Evolutionary conservation across 2,888 invertebrate species (phyloP).

Genomic region (Limenitis camilla): DNA sequence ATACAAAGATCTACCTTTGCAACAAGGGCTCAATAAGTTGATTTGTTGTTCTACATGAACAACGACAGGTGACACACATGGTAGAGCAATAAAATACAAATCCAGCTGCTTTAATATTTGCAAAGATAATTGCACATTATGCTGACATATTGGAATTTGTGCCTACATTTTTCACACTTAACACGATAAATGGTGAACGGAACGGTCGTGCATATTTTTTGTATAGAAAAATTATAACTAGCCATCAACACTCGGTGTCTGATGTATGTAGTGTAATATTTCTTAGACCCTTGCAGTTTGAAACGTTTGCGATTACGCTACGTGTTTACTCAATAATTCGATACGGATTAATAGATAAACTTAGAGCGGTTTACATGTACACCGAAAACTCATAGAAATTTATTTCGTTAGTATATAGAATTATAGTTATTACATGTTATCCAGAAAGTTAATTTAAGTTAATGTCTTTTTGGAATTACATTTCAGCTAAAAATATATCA

Average conservation of each 20-base stretch:
- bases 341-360: slow-evolving; percentile 37
- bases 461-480: too few species aligned
- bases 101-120: slow-evolving; percentile 6
- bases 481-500: too few species aligned
- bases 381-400: neutral
- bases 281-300: slow-evolving; percentile 59
- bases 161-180: slow-evolving; percentile 16
- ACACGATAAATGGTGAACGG: slow-evolving; percentile 1
- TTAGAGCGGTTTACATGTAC: neutral
- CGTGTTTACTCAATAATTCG: slow-evolving; percentile 75
- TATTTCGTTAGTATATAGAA: neutral
- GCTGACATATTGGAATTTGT: slow-evolving; percentile 12
- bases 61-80: too few species aligned
- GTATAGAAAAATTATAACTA: slow-evolving; percentile 29
- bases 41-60: too few species aligned
- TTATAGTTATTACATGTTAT: too few species aligned
- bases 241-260: slow-evolving; percentile 51
- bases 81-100: slow-evolving; percentile 6
- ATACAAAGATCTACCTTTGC: too few species aligned
- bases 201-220: slow-evolving; percentile 3
- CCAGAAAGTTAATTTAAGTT: too few species aligned
- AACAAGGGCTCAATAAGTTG: too few species aligned
- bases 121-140: slow-evolving; percentile 7
- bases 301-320: slow-evolving; percentile 64
- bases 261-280: slow-evolving; percentile 55